phyloP scores from a whole-genome alignment of 1,140 invertebrate species.

The Pteromalus puparum region DNA sequence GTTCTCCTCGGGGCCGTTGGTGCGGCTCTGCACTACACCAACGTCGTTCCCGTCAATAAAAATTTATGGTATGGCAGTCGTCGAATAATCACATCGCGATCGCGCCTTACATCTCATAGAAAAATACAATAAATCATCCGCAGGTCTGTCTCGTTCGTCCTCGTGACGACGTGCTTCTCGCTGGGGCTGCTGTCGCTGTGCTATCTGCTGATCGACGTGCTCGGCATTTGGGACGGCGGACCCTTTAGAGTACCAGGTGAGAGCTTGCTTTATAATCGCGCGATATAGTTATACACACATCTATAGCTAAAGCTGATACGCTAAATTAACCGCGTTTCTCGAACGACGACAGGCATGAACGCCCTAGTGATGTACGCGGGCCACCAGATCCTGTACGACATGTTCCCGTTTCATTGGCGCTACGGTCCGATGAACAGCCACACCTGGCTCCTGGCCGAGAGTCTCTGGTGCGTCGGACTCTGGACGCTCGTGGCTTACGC shows the following conservation, averaged over 20 bases:
- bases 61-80: conserved; percentile 83
- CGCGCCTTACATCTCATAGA: neutral
- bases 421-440: conserved; percentile 84
- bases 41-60: conserved; percentile 91
- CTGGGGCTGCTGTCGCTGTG: conserved; percentile 83
- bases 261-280: neutral
- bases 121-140: neutral
- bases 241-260: conserved; percentile 85
- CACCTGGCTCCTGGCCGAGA: conserved; percentile 82
- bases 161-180: conserved; percentile 85
- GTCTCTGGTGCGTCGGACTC: conserved; percentile 86
- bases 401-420: conserved; percentile 90
- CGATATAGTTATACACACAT: too few species aligned
- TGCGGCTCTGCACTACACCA: conserved; percentile 76
- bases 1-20: conserved; percentile 75
- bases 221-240: conserved; percentile 85
- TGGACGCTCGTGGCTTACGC: conserved; percentile 87
- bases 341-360: conserved; percentile 87
- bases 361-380: conserved; percentile 91
- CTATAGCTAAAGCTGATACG: too few species aligned
- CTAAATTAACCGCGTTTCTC: neutral
- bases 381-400: conserved; percentile 84
- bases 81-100: neutral
- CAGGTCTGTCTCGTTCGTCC: conserved; percentile 91
- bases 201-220: conserved; percentile 89